Conservation (phyloP, 2,113 vertebrate genomes). For the Tichodroma muraria region DNA sequence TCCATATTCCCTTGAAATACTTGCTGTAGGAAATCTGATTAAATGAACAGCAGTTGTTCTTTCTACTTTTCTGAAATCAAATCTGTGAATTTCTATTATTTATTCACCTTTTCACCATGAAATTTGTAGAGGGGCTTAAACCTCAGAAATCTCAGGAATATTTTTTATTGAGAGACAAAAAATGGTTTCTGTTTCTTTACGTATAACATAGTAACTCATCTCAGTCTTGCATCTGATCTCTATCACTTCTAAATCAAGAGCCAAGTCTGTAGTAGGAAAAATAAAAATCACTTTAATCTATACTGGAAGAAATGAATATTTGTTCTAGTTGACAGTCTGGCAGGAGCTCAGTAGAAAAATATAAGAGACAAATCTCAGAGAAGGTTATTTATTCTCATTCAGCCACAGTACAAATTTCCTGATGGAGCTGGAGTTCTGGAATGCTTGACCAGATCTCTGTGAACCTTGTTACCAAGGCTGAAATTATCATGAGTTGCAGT, state of each 20-base stretch:
- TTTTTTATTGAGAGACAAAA: neutral
- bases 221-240: neutral
- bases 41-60: neutral
- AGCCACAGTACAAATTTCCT: neutral
- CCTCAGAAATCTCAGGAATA: neutral
- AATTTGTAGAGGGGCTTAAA: neutral
- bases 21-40: neutral
- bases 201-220: neutral
- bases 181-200: neutral
- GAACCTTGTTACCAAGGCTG: slow-evolving; percentile 8
- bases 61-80: neutral
- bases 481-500: slow-evolving; percentile 33
- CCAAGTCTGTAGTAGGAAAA: neutral
- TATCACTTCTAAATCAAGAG: neutral
- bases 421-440: neutral
- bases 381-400: neutral
- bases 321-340: neutral
- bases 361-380: neutral
- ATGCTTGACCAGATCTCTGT: slow-evolving; percentile 39
- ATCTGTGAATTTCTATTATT: neutral
- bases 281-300: neutral
- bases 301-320: slow-evolving; percentile 2
- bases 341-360: neutral
- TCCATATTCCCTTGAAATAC: neutral
- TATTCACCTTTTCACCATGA: neutral